Evolutionary conservation across 2,888 invertebrate species (phyloP).

Genomic region (Hypsopygia costalis): DNA sequence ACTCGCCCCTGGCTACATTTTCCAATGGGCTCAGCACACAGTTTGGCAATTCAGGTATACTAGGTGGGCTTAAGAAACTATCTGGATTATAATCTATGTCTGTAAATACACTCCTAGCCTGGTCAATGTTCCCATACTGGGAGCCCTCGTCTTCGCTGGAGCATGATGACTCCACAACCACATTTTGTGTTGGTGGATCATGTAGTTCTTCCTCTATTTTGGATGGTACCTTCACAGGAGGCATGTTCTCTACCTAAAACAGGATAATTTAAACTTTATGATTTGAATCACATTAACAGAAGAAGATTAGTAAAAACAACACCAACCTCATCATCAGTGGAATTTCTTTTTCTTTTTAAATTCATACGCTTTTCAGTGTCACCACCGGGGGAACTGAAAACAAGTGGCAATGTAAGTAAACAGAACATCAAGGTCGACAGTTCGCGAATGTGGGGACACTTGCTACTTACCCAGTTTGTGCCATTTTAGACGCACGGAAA

Average conservation of each 20-base stretch:
- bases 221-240: slow-evolving; percentile 56
- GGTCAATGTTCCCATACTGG: slow-evolving; percentile 49
- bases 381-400: slow-evolving; percentile 63
- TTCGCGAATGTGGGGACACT: slow-evolving; percentile 31
- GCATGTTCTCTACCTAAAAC: slow-evolving; percentile 70
- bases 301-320: slow-evolving; percentile 15
- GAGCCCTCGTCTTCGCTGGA: slow-evolving; percentile 65
- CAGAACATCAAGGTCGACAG: slow-evolving; percentile 55
- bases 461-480: slow-evolving; percentile 68
- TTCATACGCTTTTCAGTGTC: slow-evolving; percentile 54
- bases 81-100: slow-evolving; percentile 70
- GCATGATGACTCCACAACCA: slow-evolving; percentile 67
- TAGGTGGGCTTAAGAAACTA: slow-evolving; percentile 71
- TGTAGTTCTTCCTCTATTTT: slow-evolving; percentile 44
- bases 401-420: slow-evolving; percentile 45
- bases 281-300: too few species aligned
- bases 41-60: slow-evolving; percentile 63
- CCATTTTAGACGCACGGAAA: slow-evolving; percentile 56
- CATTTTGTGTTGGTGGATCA: slow-evolving; percentile 60
- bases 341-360: slow-evolving; percentile 68
- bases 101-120: slow-evolving; percentile 60
- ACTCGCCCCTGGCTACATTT: slow-evolving; percentile 73
- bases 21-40: slow-evolving; percentile 71
- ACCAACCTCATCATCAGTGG: slow-evolving; percentile 71
- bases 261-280: slow-evolving; percentile 17